Evolutionary conservation across 2,113 vertebrate genomes (phyloP).

Genomic region (Tachysurus vachellii): DNA sequence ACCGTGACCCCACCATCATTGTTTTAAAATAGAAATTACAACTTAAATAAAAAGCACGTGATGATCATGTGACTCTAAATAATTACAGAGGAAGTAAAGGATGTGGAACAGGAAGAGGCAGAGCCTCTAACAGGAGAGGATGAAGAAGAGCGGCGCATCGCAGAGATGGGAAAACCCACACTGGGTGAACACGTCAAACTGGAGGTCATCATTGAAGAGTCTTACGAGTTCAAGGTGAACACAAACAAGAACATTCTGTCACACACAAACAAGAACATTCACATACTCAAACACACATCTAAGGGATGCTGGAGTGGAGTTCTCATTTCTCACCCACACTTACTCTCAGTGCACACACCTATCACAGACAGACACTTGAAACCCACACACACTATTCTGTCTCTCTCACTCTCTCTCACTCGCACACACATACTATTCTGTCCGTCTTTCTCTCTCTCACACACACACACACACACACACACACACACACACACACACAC

Average conservation of each 20-base stretch:
- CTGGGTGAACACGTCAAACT: conserved; percentile 93
- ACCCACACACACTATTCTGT: not conserved
- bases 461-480: not conserved
- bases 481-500: not conserved
- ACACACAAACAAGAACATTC: conserved; percentile 15
- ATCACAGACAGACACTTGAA: conserved; percentile 14
- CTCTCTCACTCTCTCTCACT: conserved; percentile 18
- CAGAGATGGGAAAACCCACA: conserved; percentile 92
- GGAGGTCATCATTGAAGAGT: conserved; percentile 97
- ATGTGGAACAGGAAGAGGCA: conserved; percentile 68
- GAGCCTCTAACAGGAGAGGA: conserved; percentile 87
- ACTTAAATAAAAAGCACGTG: not conserved
- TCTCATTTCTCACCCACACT: not conserved
- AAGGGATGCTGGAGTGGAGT: not conserved
- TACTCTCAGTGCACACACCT: not conserved
- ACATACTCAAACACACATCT: conserved; percentile 11
- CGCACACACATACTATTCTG: not conserved
- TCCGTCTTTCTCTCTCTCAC: conserved; percentile 8
- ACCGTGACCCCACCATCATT: too few relatives aligned
- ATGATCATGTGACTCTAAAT: conserved; percentile 20
- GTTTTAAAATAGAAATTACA: not conserved
- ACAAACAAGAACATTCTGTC: conserved; percentile 18
- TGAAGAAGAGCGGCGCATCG: conserved; percentile 91
- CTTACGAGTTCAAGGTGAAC: conserved; percentile 96
- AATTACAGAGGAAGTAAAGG: conserved; percentile 73